Conservation (phyloP, 2,113 vertebrate genomes). For the Callopanchax toddi region DNA sequence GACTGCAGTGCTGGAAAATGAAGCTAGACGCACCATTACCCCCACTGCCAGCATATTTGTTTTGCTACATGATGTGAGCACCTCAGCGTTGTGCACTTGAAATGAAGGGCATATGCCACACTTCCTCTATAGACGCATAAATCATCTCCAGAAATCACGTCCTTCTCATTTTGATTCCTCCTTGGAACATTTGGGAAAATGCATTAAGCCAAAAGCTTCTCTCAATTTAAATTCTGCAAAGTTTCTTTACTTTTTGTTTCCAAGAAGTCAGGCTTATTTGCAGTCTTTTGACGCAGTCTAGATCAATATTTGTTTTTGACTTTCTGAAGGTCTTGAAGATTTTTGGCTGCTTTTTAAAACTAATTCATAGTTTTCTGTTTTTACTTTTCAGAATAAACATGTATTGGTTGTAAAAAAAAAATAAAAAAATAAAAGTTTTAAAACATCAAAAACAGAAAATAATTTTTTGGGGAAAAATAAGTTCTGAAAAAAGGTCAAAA, state of each 20-base stretch:
- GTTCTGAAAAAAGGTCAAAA: too few species aligned
- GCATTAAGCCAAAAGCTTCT: background rate
- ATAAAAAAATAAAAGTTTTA: too few species aligned
- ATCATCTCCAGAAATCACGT: background rate
- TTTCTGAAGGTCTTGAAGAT: background rate
- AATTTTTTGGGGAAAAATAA: too few species aligned
- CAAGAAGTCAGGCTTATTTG: too few species aligned
- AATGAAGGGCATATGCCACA: constrained; percentile 52
- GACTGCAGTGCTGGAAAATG: constrained; percentile 70
- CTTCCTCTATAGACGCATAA: constrained; percentile 13
- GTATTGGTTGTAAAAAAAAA: too few species aligned
- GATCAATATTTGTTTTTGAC: background rate
- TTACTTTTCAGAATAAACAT: too few species aligned
- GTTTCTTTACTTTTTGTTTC: background rate
- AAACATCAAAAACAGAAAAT: too few species aligned
- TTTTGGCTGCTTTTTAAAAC: too few species aligned
- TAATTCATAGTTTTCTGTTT: too few species aligned
- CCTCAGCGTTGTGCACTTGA: constrained; percentile 35
- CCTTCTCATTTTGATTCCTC: background rate
- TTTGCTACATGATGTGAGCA: constrained; percentile 69
- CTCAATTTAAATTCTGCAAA: background rate
- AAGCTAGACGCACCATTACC: constrained; percentile 70
- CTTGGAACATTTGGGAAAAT: constrained; percentile 2
- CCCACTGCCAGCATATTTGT: constrained; percentile 68
- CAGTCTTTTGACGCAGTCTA: background rate